Percentiles rank a stretch among this genome's conserved stretches.
Conservation (phyloP, 37 sponge, comb jelly and placozoan species). For the Chondrosia reniformis region DNA sequence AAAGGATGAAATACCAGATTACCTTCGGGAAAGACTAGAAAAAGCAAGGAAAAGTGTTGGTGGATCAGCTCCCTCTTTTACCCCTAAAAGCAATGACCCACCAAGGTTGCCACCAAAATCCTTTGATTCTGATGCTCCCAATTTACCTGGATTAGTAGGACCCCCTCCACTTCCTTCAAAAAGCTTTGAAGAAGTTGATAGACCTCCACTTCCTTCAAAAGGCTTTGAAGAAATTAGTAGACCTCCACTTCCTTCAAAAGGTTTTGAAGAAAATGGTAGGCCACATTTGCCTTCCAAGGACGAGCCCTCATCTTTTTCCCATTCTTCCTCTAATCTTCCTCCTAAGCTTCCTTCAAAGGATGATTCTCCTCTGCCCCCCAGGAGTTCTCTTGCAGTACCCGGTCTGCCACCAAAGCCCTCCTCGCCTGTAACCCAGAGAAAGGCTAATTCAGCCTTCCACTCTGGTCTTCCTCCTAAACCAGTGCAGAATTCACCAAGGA, state of each 20-base stretch:
- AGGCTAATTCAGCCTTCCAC: no score
- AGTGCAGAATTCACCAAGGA: no score
- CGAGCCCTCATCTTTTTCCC: no score
- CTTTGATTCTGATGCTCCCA: background rate
- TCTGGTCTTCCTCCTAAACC: no score
- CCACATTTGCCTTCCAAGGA: conserved; percentile 1
- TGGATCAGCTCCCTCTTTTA: background rate
- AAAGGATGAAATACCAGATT: background rate
- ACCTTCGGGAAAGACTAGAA: background rate
- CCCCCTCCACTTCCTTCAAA: background rate
- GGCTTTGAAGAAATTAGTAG: no score
- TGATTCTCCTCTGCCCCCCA: background rate
- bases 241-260: background rate
- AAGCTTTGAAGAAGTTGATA: background rate
- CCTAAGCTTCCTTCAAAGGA: background rate
- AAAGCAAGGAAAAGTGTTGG: background rate
- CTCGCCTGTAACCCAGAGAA: no score
- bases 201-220: background rate
- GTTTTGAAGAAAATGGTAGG: background rate
- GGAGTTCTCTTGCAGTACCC: background rate
- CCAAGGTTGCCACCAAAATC: background rate
- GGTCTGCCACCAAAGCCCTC: background rate
- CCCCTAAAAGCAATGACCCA: background rate
- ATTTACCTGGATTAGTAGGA: no score
- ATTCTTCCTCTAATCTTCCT: no score